Evolutionary conservation across 2,888 invertebrate genomes (phyloP).

Genomic region (Tiliacea aurago): DNA sequence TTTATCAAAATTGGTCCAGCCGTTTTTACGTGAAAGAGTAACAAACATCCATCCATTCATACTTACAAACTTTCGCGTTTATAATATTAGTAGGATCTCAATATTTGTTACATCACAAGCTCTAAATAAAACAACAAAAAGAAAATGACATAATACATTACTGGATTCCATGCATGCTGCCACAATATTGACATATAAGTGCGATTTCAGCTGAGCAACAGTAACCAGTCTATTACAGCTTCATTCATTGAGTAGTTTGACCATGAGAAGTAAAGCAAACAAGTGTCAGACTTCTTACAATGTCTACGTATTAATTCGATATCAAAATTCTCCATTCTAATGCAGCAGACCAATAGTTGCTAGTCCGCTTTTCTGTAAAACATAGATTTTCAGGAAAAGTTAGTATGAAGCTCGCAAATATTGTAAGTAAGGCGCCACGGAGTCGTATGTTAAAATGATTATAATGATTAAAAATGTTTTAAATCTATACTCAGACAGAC

Average conservation of each 20-base stretch:
- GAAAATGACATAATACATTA: too few relatives aligned
- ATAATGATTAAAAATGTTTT: background rate
- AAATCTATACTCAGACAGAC: conserved; percentile 1
- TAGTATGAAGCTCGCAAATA: background rate
- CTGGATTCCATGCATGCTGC: background rate
- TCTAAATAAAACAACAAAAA: background rate
- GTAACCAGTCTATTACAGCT: background rate
- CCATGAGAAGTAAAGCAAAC: background rate
- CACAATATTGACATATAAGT: conserved; percentile 2
- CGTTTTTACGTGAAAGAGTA: too few relatives aligned
- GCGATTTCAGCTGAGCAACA: conserved; percentile 8
- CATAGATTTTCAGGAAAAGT: background rate
- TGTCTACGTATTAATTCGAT: background rate
- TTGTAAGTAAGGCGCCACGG: background rate
- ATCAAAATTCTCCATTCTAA: background rate
- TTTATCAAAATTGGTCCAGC: too few relatives aligned
- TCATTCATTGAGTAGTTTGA: conserved; percentile 2
- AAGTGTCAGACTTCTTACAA: background rate
- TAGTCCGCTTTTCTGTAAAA: background rate
- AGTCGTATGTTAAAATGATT: background rate
- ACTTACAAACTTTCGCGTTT: too few relatives aligned
- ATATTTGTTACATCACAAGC: background rate
- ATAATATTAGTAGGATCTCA: too few relatives aligned
- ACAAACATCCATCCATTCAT: too few relatives aligned
- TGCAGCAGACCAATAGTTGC: background rate